These are phyloP conservation scores for Pituophis catenifer DNA, from an alignment of 2,113 vertebrate genomes.

Conservation along the genomic window DNA sequence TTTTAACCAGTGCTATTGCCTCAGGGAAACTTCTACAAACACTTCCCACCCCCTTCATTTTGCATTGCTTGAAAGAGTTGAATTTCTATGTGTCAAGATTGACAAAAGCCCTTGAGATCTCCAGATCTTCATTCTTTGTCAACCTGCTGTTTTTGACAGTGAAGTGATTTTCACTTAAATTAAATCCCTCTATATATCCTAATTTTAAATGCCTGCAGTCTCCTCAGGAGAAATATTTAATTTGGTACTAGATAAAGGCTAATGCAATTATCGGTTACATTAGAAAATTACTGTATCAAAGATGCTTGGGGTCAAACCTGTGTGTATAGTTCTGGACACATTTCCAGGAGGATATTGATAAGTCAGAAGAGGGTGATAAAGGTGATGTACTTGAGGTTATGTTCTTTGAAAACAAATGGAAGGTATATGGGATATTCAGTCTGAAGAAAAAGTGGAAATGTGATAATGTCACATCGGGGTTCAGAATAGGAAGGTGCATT, in stretches of 20 bases:
- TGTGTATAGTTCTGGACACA: neutral
- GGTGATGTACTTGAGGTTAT: neutral
- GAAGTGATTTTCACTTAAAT: neutral
- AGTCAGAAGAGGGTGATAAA: neutral
- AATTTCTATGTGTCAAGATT: neutral
- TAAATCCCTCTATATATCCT: slow-evolving; percentile 6
- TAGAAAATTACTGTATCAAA: neutral
- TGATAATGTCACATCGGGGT: neutral
- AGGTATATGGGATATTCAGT: neutral
- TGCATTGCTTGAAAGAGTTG: neutral
- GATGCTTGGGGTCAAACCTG: neutral
- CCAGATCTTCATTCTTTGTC: neutral
- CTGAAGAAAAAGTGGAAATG: neutral
- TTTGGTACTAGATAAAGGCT: neutral
- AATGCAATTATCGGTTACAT: accelerated
- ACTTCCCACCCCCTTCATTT: neutral
- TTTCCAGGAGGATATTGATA: neutral
- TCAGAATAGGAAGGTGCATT: neutral
- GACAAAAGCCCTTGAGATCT: neutral
- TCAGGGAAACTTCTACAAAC: accelerated
- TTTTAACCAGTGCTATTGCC: neutral
- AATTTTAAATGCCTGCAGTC: slow-evolving; percentile 12
- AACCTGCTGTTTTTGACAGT: accelerated
- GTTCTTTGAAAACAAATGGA: neutral
- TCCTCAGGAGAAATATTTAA: neutral